Percentiles rank a stretch among this genome's conserved stretches.
Conservation (phyloP, 2,888 invertebrate species). For the Tholera decimalis region DNA sequence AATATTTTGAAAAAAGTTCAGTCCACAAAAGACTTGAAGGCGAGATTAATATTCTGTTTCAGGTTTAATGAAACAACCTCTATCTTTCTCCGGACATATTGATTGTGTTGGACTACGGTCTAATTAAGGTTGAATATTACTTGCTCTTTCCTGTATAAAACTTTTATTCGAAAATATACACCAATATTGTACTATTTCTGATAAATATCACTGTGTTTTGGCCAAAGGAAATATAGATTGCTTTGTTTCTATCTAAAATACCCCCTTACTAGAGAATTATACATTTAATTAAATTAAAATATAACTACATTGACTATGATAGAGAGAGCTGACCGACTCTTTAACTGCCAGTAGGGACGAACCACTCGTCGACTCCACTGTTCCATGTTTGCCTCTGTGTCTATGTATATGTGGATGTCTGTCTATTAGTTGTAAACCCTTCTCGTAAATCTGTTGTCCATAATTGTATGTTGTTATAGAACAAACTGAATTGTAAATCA, state of each 20-base stretch:
- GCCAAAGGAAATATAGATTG: constrained; percentile 3
- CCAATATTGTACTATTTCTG: not conserved
- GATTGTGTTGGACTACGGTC: not conserved
- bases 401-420: constrained; percentile 66
- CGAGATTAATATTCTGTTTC: not conserved
- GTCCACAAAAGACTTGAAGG: constrained; percentile 28
- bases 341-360: constrained; percentile 53
- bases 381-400: constrained; percentile 74
- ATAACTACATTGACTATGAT: constrained; percentile 21
- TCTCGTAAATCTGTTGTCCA: constrained; percentile 54
- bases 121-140: too few relatives aligned
- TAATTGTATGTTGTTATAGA: constrained; percentile 49
- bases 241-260: constrained; percentile 12
- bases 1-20: not conserved
- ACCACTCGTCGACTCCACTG: constrained; percentile 74
- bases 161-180: constrained; percentile 2
- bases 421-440: constrained; percentile 68
- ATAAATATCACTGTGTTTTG: constrained; percentile 1
- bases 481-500: constrained; percentile 50
- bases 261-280: not conserved
- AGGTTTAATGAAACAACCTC: not conserved
- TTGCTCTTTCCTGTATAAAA: too few relatives aligned
- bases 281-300: constrained; percentile 10
- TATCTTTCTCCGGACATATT: not conserved
- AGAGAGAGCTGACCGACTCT: constrained; percentile 12